Base-by-base conservation (phyloP, 2,888 invertebrate genomes). In the Hyalella azteca region DNA sequence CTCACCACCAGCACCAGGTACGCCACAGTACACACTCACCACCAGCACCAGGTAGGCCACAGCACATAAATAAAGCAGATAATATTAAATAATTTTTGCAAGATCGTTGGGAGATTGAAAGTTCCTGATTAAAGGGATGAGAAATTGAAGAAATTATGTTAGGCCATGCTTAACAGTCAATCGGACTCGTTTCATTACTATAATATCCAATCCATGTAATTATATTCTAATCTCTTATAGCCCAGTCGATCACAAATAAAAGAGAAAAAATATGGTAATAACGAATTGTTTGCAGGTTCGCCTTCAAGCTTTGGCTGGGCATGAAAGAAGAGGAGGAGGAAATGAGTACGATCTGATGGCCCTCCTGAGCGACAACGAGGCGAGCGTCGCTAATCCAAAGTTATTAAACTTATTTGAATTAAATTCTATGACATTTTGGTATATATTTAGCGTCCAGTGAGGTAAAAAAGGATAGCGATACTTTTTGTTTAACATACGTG, bases 271-370 rank as follows among this genome's bases (percentile, higher is more conserved):
- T 66, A 3, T 66, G 19, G 36, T 15, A 36, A 66, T 4, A 11
- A 36, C 0, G 36, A 36, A 4, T 36, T 19, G 11, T 66, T 22
- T 13, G 9, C 66, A 66, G 66, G 36, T 66, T 66, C 26, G 66
- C 66, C 11, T 4, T 66, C 36, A 66, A 66, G 19, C 66, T 66
- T 36, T 66, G 66, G 66, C 66, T 66, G 13, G 66, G 36, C 2
- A 32, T 11, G 0, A 22, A 22, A 0, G 66, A 66, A 3, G 66
- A 66, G 5, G 36, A 3, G 19, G 66, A 66, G 36, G 39, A 2
- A 11, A n/a, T n/a, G n/a, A n/a, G n/a, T n/a, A n/a, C n/a, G n/a
- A n/a, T n/a, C n/a, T n/a, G n/a, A n/a, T n/a, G n/a, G n/a, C n/a
- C n/a, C n/a, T n/a, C n/a, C n/a, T n/a, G n/a, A n/a, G n/a, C n/a